These are phyloP conservation scores for Clarias pachynema DNA, from an alignment of 2,797 vertebrate genomes.

Conservation along the genomic window DNA sequence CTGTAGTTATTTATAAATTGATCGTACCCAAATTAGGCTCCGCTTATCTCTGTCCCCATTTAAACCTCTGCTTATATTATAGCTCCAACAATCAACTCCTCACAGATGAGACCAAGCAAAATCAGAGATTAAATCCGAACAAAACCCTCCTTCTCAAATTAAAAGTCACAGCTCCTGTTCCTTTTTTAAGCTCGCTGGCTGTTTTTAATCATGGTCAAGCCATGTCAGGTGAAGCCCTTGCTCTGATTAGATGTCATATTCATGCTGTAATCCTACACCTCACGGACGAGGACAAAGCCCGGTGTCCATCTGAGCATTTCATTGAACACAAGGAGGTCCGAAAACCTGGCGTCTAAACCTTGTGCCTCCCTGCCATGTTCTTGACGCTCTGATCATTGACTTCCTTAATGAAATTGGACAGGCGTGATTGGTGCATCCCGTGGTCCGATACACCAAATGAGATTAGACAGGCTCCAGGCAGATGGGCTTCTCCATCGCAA, in stretches of 20 bases:
- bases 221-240: slow-evolving; percentile 36
- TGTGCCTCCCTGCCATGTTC: slow-evolving; percentile 67
- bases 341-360: slow-evolving; percentile 28
- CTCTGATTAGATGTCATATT: slow-evolving; percentile 53
- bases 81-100: not conserved
- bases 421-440: slow-evolving; percentile 68
- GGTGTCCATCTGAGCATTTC: slow-evolving; percentile 14
- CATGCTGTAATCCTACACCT: slow-evolving; percentile 54
- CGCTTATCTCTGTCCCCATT: not conserved
- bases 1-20: not conserved
- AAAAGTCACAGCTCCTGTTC: slow-evolving; percentile 23
- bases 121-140: slow-evolving; percentile 1
- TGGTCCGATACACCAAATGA: slow-evolving; percentile 71
- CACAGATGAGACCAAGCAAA: slow-evolving; percentile 1
- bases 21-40: not conserved
- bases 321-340: slow-evolving; percentile 41
- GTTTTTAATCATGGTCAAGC: slow-evolving; percentile 38
- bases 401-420: slow-evolving; percentile 66
- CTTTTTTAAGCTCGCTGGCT: slow-evolving; percentile 19
- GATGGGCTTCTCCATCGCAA: slow-evolving; percentile 68
- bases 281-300: slow-evolving; percentile 18
- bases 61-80: not conserved
- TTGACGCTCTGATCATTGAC: slow-evolving; percentile 68
- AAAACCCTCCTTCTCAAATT: slow-evolving; percentile 16
- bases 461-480: slow-evolving; percentile 74